Evolutionary conservation across 2,113 vertebrate species (phyloP), one percentile per base, ranked within the genome.

Genomic region (Brachypodius melanocephalos): DNA sequence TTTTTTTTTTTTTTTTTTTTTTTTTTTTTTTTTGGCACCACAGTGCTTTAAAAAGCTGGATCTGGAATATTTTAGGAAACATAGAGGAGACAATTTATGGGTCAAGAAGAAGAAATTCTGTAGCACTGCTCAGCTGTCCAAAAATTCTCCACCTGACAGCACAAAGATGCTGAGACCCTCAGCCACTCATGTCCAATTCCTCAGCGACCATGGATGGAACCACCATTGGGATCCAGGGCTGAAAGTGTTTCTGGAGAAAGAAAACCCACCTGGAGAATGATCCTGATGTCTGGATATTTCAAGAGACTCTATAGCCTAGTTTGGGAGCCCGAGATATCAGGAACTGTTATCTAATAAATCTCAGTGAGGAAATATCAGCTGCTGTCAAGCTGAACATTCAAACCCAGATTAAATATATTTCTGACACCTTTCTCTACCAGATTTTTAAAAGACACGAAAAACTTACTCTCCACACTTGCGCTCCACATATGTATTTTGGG

Each of bases 401-500:
- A 84, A 81, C 28, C 32, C 58, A 90, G 67, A 90, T 88, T 87
- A 88, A 93, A 93, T 58, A 32, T 42, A 88, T 69, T 94, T 66
- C 74, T 94, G 34, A 91, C 90, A 79, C 67, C 71, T 85, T 91
- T 79, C 71, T 18, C 43, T 68, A 52, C 52, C 49, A 57, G 40
- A n/a, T 81, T 84, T 93, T 93, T 79, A 87, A 32, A 54, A 94
- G 85, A 57, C 58, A 38, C 16, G 55, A 67, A 62, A 82, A 91
- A 85, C n/a, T 85, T 40, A 31, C 62, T 61, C 85, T n/a, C n/a
- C n/a, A n/a, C n/a, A n/a, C n/a, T n/a, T 49, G 54, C 32, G 0
- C 29, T 91, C 92, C 78, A 79, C 77, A 36, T 52, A 80, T 58
- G 54, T 90, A 94, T 93, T 93, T 86, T 81, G 38, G 68, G 90